Percentiles rank a stretch among this genome's conserved stretches.
Conservation (phyloP, 2,888 invertebrate species). For the Vannuccia rotundouncinata region DNA sequence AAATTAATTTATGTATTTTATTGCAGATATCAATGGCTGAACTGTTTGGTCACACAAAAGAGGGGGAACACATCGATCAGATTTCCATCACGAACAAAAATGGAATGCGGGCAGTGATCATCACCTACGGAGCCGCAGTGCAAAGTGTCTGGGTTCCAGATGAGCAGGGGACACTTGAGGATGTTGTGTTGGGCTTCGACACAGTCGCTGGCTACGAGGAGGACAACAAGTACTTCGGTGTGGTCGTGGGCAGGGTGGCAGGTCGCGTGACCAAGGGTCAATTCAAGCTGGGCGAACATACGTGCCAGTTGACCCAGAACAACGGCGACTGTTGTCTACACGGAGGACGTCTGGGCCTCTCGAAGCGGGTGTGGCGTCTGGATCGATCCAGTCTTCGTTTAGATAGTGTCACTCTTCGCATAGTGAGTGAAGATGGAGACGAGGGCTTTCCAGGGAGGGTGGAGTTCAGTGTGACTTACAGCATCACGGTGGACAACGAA, state of each 20-base stretch:
- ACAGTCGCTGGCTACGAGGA: constrained; percentile 47
- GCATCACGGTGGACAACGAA: constrained; percentile 56
- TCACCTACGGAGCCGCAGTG: constrained; percentile 39
- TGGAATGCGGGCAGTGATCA: constrained; percentile 29
- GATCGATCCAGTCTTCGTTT: constrained; percentile 41
- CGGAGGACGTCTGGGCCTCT: constrained; percentile 78
- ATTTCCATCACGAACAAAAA: background rate
- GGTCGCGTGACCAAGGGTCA: constrained; percentile 68
- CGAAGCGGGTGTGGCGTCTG: constrained; percentile 51
- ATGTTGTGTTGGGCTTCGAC: constrained; percentile 39
- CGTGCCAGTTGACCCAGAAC: constrained; percentile 69
- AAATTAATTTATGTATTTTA: too few relatives aligned
- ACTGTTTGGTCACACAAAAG: constrained; percentile 8
- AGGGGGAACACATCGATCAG: constrained; percentile 2
- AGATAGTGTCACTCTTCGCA: constrained; percentile 44
- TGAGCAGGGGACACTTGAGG: background rate
- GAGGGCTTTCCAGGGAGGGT: constrained; percentile 84
- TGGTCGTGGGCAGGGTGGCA: constrained; percentile 72
- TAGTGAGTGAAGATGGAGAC: constrained; percentile 55
- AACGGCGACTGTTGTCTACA: constrained; percentile 68
- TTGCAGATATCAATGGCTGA: too few relatives aligned
- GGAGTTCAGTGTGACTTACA: constrained; percentile 42
- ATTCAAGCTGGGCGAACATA: constrained; percentile 65
- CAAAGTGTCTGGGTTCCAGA: constrained; percentile 36
- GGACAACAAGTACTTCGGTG: constrained; percentile 71